phyloP scores from a whole-genome alignment of 2,888 invertebrate species.

The Andricus curvator region DNA sequence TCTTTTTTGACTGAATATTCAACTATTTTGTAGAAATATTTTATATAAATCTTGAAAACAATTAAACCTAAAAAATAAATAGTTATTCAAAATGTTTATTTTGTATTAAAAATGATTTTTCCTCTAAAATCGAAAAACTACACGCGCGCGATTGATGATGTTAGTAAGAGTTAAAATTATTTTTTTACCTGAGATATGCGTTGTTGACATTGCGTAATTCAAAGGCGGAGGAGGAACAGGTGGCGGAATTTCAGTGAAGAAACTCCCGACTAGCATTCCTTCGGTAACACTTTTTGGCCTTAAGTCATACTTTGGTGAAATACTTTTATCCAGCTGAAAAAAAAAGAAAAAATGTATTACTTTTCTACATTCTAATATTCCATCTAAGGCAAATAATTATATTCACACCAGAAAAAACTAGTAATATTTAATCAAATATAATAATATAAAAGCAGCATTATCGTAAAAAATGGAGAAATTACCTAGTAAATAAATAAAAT shows the following conservation, averaged over 20 bases:
- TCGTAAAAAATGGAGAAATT: background rate
- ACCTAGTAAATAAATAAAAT: background rate
- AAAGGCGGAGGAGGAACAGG: constrained; percentile 84
- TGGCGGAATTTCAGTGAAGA: constrained; percentile 81
- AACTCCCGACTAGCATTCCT: constrained; percentile 72
- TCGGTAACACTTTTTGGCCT: constrained; percentile 75
- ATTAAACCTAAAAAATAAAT: too few relatives aligned
- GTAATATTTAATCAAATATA: background rate
- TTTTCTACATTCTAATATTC: constrained; percentile 17
- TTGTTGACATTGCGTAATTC: constrained; percentile 79
- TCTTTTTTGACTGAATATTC: too few relatives aligned
- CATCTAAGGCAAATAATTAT: constrained; percentile 34
- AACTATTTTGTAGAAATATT: too few relatives aligned
- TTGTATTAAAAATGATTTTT: too few relatives aligned
- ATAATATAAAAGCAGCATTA: background rate
- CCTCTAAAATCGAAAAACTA: too few relatives aligned
- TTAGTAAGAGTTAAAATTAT: background rate
- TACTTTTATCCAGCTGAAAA: constrained; percentile 72
- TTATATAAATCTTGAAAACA: too few relatives aligned
- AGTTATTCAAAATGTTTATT: too few relatives aligned
- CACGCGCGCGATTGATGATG: too few relatives aligned
- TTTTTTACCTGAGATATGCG: constrained; percentile 68
- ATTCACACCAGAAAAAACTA: background rate
- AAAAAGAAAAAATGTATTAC: constrained; percentile 20
- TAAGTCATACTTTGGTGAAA: constrained; percentile 65